phyloP scores from a whole-genome alignment of 2,888 invertebrate species.

The Apeira syringaria region DNA sequence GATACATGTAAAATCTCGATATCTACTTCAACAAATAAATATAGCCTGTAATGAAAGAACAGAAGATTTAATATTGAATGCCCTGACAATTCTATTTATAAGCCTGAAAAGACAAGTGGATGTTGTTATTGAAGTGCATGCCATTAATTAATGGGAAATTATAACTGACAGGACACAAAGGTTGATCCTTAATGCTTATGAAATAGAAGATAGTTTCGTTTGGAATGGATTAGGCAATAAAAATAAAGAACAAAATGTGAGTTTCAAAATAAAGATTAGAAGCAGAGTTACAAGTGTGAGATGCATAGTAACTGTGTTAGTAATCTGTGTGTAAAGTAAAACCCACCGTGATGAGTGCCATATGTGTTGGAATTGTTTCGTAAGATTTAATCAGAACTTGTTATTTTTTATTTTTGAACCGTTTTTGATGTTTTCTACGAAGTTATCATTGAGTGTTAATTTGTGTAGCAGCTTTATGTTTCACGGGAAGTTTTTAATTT shows the following conservation, averaged over 20 bases:
- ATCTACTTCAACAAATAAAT: no score
- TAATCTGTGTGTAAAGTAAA: constrained; percentile 11
- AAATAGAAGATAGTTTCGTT: constrained; percentile 14
- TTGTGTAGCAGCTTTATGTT: constrained; percentile 7
- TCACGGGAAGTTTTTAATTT: neutral
- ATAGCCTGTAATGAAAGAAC: neutral
- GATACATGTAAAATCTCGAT: constrained; percentile 10
- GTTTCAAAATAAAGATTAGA: constrained; percentile 23
- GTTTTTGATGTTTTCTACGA: constrained; percentile 15
- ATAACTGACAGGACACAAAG: constrained; percentile 24
- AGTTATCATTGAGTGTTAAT: constrained; percentile 5
- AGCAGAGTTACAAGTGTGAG: constrained; percentile 19
- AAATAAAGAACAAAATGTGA: constrained; percentile 30
- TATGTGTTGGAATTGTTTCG: constrained; percentile 25
- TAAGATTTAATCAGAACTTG: constrained; percentile 18
- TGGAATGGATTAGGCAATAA: constrained; percentile 10
- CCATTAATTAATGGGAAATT: constrained; percentile 49
- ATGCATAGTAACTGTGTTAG: neutral
- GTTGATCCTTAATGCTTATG: constrained; percentile 3
- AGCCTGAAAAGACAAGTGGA: constrained; percentile 44
- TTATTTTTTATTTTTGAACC: constrained; percentile 11
- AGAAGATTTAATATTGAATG: constrained; percentile 5
- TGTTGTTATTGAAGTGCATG: constrained; percentile 44
- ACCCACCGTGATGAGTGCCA: constrained; percentile 26
- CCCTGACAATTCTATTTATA: constrained; percentile 20